Percentiles rank a stretch among this genome's conserved stretches.
Evolutionary conservation across 2,797 vertebrate genomes (phyloP).

Genomic region (Vipera ursinii): DNA sequence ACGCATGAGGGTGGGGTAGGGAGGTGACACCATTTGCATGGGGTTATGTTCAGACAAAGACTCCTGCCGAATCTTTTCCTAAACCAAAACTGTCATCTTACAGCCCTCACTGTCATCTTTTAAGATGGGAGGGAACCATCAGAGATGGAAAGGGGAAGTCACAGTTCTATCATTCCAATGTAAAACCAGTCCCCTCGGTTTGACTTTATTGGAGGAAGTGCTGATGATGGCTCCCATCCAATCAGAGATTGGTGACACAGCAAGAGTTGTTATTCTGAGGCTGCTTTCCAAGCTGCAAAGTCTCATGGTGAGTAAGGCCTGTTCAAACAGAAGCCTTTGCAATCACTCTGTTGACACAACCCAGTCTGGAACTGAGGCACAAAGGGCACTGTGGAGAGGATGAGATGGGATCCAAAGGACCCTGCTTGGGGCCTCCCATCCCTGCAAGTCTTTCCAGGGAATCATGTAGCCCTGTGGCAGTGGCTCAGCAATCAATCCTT

Average conservation of each 20-base stretch:
- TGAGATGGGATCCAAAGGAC: conserved; percentile 3
- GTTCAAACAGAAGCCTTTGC: conserved; percentile 30
- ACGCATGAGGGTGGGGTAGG: neutral
- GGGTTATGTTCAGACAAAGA: neutral
- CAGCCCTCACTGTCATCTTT: neutral
- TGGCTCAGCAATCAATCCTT: neutral
- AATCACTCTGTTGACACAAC: conserved; percentile 64
- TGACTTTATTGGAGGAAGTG: neutral
- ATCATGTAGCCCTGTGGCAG: neutral
- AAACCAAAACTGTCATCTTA: neutral
- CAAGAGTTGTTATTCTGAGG: neutral
- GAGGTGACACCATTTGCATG: neutral
- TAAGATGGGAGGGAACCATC: neutral
- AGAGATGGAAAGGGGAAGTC: too few relatives aligned
- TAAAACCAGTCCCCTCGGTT: neutral
- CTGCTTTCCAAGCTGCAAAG: neutral
- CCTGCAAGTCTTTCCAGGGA: neutral
- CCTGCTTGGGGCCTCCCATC: conserved; percentile 1
- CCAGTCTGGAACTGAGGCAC: conserved; percentile 61
- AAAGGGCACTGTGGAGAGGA: conserved; percentile 61
- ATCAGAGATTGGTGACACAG: neutral
- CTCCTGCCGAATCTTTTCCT: neutral
- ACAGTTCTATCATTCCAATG: too few relatives aligned
- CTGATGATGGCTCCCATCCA: neutral
- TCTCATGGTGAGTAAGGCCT: conserved; percentile 5